Evolutionary conservation across 2,888 invertebrate genomes (phyloP), one percentile per base, ranked within the genome.

Genomic region (Drosophila greeni): DNA sequence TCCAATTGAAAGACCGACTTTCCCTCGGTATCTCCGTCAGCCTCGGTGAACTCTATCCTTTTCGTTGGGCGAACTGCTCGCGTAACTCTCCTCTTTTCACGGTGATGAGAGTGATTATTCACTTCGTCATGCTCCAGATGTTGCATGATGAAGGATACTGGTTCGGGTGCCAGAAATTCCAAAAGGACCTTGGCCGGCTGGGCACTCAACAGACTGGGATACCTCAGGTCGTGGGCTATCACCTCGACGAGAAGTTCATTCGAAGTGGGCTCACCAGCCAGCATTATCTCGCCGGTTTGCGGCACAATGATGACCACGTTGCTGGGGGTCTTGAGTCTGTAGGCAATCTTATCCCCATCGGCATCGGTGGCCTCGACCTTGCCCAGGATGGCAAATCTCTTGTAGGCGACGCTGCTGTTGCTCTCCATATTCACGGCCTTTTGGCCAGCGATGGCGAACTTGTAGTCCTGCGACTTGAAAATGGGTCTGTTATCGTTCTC

Each of bases 31-130:
- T 95, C 95, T 24, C 97, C 97, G 84, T 97, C 97, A 9, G 95
- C 94, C 89, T 97, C 97, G 1, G 95, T 94, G 86, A 96, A 97
- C 85, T 97, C 97, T 73, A 96, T 95, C 74, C 96, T 92, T 90
- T 97, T 97, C 3, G 97, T 97, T n/a, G 97, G 97, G 55, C 97
- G 91, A n/a, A 97, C 96, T 6, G 96, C 96, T 54, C 96, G 92
- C 31, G 96, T 96, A 3, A 96, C 95, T 53, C 95, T 91, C 43
- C 95, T 91, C 87, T 95, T 95, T 68, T 92, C 92, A 49, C 94
- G 91, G 81, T 91, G 92, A 88, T 94, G 92, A 55, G 91, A 88
- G 78, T 90, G 89, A 7, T 86, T 86, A 56, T 88, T 89, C 37
- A 87, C 61, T 55, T 83, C 82, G 87, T 92, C 89, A 76, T 90